Percentiles rank a stretch among this genome's conserved stretches.
Evolutionary conservation across 35 echinoderm and acorn worm species (phyloP).

Genomic region (Ophioderma brevispina): DNA sequence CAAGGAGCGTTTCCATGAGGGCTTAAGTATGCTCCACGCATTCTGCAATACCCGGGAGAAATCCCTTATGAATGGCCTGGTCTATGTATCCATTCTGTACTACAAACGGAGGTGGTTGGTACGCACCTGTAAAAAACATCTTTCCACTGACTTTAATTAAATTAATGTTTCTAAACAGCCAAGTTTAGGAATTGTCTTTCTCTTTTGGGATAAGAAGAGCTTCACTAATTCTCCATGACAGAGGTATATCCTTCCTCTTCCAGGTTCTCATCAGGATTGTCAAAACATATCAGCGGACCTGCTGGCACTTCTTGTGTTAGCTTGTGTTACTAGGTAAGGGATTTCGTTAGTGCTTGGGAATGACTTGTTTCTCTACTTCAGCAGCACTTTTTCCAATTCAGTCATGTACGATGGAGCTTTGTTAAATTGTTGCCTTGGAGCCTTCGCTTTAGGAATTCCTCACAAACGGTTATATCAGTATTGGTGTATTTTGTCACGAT

Average conservation of each 20-base stretch:
- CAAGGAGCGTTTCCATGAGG: background rate
- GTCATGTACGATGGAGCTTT: background rate
- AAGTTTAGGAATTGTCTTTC: background rate
- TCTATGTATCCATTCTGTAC: too few species aligned
- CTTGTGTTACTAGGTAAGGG: too few species aligned
- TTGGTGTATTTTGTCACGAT: background rate
- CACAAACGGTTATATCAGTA: background rate
- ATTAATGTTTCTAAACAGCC: background rate
- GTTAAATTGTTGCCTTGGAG: background rate
- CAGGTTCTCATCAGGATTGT: background rate
- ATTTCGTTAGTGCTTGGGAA: background rate
- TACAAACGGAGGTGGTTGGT: background rate
- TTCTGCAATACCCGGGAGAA: too few species aligned
- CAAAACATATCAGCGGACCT: background rate
- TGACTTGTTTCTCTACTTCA: background rate
- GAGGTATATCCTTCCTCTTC: background rate
- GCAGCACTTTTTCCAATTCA: background rate
- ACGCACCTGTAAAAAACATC: background rate
- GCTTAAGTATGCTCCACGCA: too few species aligned
- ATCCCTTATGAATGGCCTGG: too few species aligned
- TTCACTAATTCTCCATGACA: background rate
- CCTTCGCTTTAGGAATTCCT: background rate
- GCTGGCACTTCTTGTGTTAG: background rate
- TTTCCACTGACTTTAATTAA: background rate
- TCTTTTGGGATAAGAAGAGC: background rate